Evolutionary conservation across 2,113 vertebrate genomes (phyloP).

Genomic region (Tringa solitaria): DNA sequence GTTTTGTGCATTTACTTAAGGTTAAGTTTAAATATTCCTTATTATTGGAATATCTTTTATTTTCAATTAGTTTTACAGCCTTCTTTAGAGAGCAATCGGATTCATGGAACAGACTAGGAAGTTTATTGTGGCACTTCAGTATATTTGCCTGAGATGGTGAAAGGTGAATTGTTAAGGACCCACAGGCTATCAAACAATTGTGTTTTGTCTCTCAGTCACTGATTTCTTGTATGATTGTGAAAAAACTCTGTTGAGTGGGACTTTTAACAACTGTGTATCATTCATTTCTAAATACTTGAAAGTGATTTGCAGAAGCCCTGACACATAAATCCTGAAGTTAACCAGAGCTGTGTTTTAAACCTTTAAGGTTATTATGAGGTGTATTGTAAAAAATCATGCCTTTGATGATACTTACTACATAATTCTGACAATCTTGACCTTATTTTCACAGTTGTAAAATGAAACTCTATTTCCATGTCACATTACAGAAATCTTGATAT

Average conservation of each 20-base stretch:
- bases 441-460: neutral
- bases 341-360: neutral
- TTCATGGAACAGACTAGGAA: neutral
- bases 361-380: neutral
- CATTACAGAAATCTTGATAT: neutral
- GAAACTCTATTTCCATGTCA: neutral
- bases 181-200: neutral
- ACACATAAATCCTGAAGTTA: neutral
- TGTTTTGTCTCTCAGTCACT: neutral
- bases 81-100: neutral
- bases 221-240: neutral
- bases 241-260: neutral
- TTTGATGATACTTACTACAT: neutral
- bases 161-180: neutral
- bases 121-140: neutral
- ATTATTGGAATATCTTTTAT: neutral
- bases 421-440: neutral
- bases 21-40: neutral
- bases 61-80: neutral
- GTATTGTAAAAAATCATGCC: neutral
- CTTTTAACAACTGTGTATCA: neutral
- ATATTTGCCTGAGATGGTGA: neutral
- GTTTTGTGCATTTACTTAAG: neutral
- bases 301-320: neutral
- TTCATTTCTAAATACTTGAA: neutral